Percentiles rank a stretch among this genome's conserved stretches.
Evolutionary conservation across 2,113 vertebrate genomes (phyloP).

Genomic region (Hemibagrus wyckioides): DNA sequence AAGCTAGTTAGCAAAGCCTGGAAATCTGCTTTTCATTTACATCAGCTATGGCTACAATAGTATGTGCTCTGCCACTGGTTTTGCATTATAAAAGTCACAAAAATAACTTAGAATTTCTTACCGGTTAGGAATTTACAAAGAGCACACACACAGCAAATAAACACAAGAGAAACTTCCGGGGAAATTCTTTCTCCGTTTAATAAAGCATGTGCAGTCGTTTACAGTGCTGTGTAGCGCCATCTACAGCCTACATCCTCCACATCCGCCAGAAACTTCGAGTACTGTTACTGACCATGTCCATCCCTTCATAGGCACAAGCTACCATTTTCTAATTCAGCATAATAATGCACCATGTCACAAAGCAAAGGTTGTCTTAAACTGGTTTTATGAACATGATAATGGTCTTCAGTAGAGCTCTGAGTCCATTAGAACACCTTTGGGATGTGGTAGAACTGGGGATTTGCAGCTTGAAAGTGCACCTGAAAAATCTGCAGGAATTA

Average conservation of each 20-base stretch:
- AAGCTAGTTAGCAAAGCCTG: background rate
- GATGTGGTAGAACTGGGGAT: no score
- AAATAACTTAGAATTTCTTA: background rate
- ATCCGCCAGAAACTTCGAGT: background rate
- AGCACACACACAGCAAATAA: background rate
- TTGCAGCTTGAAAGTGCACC: no score
- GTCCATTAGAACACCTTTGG: no score
- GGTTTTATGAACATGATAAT: background rate
- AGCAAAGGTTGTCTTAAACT: no score
- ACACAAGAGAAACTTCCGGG: background rate
- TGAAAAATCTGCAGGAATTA: no score
- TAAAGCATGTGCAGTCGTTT: background rate
- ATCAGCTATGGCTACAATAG: background rate
- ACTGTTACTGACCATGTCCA: no score
- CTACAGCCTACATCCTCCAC: background rate
- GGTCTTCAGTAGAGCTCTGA: background rate
- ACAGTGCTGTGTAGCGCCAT: background rate
- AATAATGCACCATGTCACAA: no score
- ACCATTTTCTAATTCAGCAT: no score
- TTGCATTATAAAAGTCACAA: background rate
- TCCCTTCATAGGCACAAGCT: no score
- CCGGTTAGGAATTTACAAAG: background rate
- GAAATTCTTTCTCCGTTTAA: background rate
- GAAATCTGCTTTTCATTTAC: background rate
- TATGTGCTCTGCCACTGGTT: background rate